Evolutionary conservation across 1,140 invertebrate species (phyloP).

Genomic region (Ceratina australensis): DNA sequence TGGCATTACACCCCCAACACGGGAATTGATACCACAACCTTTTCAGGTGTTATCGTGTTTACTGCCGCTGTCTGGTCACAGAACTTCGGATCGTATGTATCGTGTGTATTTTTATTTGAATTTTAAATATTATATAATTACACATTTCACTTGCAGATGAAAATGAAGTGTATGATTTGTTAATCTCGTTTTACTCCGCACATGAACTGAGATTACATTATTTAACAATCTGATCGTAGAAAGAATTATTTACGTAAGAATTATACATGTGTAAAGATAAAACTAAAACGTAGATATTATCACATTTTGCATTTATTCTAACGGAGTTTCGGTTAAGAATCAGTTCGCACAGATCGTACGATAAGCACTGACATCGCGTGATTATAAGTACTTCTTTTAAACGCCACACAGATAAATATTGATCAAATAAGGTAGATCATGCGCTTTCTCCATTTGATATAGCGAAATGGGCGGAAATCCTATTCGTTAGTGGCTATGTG

Average conservation of each 20-base stretch:
- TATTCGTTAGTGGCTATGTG: neutral
- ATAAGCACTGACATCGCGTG: conserved; percentile 47
- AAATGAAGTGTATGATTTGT: too few relatives aligned
- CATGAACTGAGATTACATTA: too few relatives aligned
- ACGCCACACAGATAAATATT: conserved; percentile 27
- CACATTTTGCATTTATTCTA: too few relatives aligned
- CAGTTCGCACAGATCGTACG: conserved; percentile 22
- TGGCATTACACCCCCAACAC: conserved; percentile 59
- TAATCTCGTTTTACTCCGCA: too few relatives aligned
- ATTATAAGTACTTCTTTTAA: conserved; percentile 19
- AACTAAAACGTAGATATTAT: too few relatives aligned
- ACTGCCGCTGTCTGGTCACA: neutral
- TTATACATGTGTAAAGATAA: too few relatives aligned
- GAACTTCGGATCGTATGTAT: neutral
- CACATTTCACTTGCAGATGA: too few relatives aligned
- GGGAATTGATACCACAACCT: conserved; percentile 57
- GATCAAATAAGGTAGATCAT: conserved; percentile 58
- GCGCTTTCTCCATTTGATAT: conserved; percentile 10
- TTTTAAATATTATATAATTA: neutral
- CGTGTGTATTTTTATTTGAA: neutral
- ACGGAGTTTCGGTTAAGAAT: conserved; percentile 13
- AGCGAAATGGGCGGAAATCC: neutral
- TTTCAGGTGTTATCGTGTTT: conserved; percentile 24
- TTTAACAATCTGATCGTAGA: too few relatives aligned
- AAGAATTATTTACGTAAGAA: too few relatives aligned